Base-by-base conservation (phyloP, 2,888 invertebrate species). In the Zygothrica quintamaculata region DNA sequence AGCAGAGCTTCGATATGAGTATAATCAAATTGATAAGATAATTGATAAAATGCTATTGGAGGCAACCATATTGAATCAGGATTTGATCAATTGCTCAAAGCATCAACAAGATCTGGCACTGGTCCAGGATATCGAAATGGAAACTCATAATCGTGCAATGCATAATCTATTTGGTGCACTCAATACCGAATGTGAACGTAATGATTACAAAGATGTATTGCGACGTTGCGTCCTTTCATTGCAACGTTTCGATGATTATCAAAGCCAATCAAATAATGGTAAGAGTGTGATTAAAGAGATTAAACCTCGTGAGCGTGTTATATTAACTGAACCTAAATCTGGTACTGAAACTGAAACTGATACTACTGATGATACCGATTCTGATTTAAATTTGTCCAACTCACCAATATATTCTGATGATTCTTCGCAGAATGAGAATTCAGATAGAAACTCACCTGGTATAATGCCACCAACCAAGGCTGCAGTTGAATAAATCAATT, bases 91-190 rank as follows among this genome's bases (percentile, higher is more conserved):
- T 13, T 58, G 60, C 7, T 33, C 48, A 1, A 65, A 60, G 37
- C 39, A 65, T 16, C 79, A 78, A 7, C 60, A 65, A 5, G 62
- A 78, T n/a, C 11, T 64, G 12, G 29, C 53, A 1, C 11, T 79
- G 33, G 60, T 79, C 3, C 74, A 68, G n/a, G 43, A 74, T 22
- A 55, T 78, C 25, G 78, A 82, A 26, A 1, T 59, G 62, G 78
- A 82, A 52, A 13, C 57, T 12, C 31, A n/a, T 0, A 12, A 18
- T 1, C 56, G 55, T 5, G 64, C 74, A 0, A 3, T 70, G 40
- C 37, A 51, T n/a, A 25, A 37, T 1, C 12, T 82, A 0, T 57
- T 58, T 3, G 57, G 15, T 1, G 50, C 53, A 0, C 18, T 82
- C 3, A 44, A n/a, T 3, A 57, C 29, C n/a, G 67, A 82, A 3